Base-by-base conservation (phyloP, 92 coral and sea anemone species). In the Phenganax stokvisi region DNA sequence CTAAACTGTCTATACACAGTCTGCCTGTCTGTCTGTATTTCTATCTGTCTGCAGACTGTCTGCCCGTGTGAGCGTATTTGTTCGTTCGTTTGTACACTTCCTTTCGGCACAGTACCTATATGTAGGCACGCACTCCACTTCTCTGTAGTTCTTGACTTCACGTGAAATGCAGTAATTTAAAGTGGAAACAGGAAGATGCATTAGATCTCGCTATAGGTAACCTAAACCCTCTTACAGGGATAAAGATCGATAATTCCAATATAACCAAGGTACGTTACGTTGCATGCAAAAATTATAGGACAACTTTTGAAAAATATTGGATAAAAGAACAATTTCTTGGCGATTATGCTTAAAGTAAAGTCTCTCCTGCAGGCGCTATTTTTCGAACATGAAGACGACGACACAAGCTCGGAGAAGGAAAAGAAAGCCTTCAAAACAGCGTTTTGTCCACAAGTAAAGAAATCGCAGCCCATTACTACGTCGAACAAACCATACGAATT, bases 191-290 rank as follows among this genome's bases (percentile, higher is more conserved):
- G 66, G 55, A 90, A 13, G 86, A 90, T 74, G 97, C 97, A 9
- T 58, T 84, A 12, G 93, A 90, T 37, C 89, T 96, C 58, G 99
- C 99, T 31, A 55, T 90, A 0, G 99, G 99, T 7, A 96, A 96
- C 64, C 88, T 96, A 75, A 90, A 96, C 70, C 98, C 99, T 55
- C 90, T 96, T 80, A 85, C 99, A 6, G 90, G 91, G 11, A 82
- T 85, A 58, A 81, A 68, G 54, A 90, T 96, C 71, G 97, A 89
- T 54, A 83, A 89, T 76, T 91, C 87, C 76, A 56, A 80, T 56
- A 72, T 66, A 57, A 75, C 57, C 52, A 77, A 85, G 91, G 97
- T 91, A 90, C 0, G 71, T 59, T 17, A 71, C 16, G 30, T 69
- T 15, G 30, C 25, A 3, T 15, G 4, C 9, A 27, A 69, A 28